These are phyloP conservation scores for Sphaerophoria rueppellii DNA, from an alignment of 2,888 invertebrate species.

Conservation along the genomic window DNA sequence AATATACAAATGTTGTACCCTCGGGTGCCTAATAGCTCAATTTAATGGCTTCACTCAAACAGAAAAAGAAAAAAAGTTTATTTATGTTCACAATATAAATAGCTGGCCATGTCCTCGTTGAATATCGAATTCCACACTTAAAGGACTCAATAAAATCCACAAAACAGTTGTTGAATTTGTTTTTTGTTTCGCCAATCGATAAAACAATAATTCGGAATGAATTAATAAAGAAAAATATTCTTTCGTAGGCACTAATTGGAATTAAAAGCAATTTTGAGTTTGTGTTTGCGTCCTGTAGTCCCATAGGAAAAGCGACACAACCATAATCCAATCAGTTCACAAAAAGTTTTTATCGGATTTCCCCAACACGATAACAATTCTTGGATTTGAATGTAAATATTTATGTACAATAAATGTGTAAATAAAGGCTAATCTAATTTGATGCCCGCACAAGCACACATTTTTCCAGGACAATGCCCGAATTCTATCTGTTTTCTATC, in stretches of 20 bases:
- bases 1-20: not conserved
- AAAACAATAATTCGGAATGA: not conserved
- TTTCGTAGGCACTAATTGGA: not conserved
- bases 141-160: too few relatives aligned
- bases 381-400: not conserved
- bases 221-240: not conserved
- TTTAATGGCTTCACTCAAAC: not conserved
- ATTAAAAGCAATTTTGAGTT: not conserved
- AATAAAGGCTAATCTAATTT: slow-evolving; percentile 1
- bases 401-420: not conserved
- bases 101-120: not conserved
- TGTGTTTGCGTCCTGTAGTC: not conserved
- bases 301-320: not conserved
- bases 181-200: not conserved
- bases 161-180: not conserved
- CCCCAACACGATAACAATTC: not conserved
- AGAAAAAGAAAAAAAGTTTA: not conserved
- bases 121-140: too few relatives aligned
- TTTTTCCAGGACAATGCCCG: not conserved
- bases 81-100: not conserved
- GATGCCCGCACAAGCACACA: not conserved
- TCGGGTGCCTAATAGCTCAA: not conserved
- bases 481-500: not conserved
- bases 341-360: not conserved
- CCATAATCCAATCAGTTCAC: not conserved